Base-by-base conservation (phyloP, 2,797 vertebrate genomes). In the Knipowitschia caucasica region DNA sequence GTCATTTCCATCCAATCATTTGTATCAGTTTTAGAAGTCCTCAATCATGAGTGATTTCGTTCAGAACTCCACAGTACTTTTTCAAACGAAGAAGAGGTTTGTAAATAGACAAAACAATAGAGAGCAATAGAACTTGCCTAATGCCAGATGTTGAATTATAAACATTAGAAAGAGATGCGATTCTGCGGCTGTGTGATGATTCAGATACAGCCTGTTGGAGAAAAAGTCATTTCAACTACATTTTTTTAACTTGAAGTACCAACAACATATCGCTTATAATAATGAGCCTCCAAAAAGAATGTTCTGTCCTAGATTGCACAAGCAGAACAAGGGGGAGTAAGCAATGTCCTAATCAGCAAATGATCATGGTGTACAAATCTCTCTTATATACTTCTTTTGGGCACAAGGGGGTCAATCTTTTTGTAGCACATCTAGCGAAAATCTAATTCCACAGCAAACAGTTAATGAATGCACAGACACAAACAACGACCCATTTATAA, bases 161-260 rank as follows among this genome's bases (percentile, higher is more conserved):
- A 65, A 74, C 50, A 71, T 74, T 74, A 83, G 67, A 59, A 60
- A 29, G 56, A 53, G 59, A 60, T 65, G 65, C 69, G 74, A 82
- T 39, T 73, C 59, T 61, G 59, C 38, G 47, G 33, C 51, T 43
- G 27, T 20, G n/a, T 21, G 4, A 54, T 33, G 60, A 43, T 18
- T 39, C 36, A 51, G n/a, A n/a, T n/a, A n/a, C n/a, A n/a, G n/a
- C 31, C n/a, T 34, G 20, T 18, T 38, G 36, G 18, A 38, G 20
- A 20, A 3, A 11, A 18, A 2, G 17, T 20, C 17, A 38, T n/a
- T n/a, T n/a, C n/a, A n/a, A n/a, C n/a, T n/a, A n/a, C n/a, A 38
- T 3, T 4, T 9, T 10, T 38, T 11, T 4, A 10, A 20, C 3
- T 18, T 20, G 9, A 0, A 38, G 17, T 38, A 11, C 3, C 17